phyloP scores from a whole-genome alignment of 1,140 invertebrate genomes.

The Drosophila orosa region DNA sequence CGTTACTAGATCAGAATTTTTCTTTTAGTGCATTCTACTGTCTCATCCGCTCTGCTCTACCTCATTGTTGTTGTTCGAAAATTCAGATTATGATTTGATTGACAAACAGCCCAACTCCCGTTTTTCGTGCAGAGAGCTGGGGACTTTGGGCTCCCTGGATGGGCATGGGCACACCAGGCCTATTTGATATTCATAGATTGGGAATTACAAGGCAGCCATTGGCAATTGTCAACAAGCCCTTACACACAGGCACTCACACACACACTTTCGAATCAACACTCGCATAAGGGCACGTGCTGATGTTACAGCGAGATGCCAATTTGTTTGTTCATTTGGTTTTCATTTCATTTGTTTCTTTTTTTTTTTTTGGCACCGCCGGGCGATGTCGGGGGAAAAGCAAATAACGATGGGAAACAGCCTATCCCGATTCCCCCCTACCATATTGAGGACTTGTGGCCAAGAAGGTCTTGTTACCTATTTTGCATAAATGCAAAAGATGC shows the following conservation, averaged over 20 bases:
- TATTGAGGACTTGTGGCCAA: background rate
- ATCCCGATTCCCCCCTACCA: background rate
- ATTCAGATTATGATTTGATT: conserved; percentile 82
- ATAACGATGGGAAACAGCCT: conserved; percentile 32
- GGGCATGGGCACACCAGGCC: conserved; percentile 44
- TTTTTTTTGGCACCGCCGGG: background rate
- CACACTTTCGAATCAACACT: conserved; percentile 11
- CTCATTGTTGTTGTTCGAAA: conserved; percentile 58
- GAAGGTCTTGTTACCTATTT: conserved; percentile 12
- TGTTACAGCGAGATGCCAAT: conserved; percentile 60
- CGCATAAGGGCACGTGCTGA: conserved; percentile 60
- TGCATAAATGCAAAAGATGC: conserved; percentile 9
- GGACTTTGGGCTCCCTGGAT: conserved; percentile 51
- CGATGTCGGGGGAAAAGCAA: conserved; percentile 27
- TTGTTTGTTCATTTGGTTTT: conserved; percentile 67
- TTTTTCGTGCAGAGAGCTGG: conserved; percentile 38
- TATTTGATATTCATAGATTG: conserved; percentile 82
- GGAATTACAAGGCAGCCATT: conserved; percentile 80
- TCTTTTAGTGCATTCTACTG: background rate
- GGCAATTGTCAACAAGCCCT: conserved; percentile 74
- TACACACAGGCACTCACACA: conserved; percentile 25
- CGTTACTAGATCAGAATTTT: background rate
- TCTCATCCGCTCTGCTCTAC: background rate
- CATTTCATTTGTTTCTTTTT: conserved; percentile 42
- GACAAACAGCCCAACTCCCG: conserved; percentile 46